phyloP scores from a whole-genome alignment of 2,113 vertebrate genomes.

The Otocyon megalotis region DNA sequence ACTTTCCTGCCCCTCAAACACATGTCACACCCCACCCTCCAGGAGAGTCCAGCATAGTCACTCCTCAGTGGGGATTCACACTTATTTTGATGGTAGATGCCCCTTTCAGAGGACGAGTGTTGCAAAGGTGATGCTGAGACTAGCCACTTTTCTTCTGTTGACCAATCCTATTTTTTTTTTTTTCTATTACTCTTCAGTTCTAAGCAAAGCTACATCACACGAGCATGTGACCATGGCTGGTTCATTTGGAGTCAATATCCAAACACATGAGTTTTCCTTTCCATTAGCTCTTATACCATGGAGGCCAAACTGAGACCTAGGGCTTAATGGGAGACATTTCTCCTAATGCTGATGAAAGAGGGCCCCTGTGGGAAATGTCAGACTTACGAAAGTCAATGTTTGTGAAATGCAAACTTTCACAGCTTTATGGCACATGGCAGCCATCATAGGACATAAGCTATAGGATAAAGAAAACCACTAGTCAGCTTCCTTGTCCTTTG shows the following conservation, averaged over 20 bases:
- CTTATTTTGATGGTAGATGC: neutral
- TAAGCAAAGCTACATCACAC: neutral
- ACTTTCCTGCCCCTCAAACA: neutral
- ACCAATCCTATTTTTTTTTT: neutral
- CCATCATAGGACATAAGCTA: neutral
- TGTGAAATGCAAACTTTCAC: neutral
- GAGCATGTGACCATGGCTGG: neutral
- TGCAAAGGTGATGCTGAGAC: neutral
- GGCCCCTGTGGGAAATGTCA: neutral
- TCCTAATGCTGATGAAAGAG: neutral
- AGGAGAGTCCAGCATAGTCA: no score
- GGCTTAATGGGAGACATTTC: slow-evolving; percentile 2
- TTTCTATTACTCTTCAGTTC: neutral
- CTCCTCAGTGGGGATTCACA: neutral
- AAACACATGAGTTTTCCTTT: neutral
- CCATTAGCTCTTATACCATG: neutral
- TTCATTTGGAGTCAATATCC: neutral
- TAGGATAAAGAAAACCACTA: neutral
- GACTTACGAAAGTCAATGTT: neutral
- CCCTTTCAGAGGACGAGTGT: neutral
- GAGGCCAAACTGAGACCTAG: neutral
- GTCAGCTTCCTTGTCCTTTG: neutral
- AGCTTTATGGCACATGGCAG: neutral
- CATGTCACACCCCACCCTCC: neutral
- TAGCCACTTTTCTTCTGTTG: neutral